Conservation (phyloP, 2,888 invertebrate species). For the Pecten maximus region DNA sequence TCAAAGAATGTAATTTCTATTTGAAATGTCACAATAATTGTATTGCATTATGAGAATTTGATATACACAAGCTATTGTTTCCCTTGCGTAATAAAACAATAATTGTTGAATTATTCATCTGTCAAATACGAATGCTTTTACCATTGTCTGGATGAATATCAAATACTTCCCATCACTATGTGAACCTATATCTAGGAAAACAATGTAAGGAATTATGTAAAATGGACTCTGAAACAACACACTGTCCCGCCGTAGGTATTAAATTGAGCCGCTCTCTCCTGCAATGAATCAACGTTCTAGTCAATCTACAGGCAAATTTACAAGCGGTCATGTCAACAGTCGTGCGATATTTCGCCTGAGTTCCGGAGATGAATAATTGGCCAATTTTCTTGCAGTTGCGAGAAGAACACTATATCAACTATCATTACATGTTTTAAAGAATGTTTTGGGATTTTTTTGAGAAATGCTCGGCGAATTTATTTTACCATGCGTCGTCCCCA, state of each 20-base stretch:
- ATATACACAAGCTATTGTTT: background rate
- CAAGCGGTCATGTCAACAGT: background rate
- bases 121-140: background rate
- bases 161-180: background rate
- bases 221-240: background rate
- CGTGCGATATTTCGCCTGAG: background rate
- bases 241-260: background rate
- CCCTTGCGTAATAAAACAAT: background rate
- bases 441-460: no score
- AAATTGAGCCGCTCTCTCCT: background rate
- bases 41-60: background rate
- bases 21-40: background rate
- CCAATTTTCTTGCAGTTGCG: background rate
- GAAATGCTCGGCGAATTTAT: no score
- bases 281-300: background rate
- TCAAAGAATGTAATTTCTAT: background rate
- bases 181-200: background rate
- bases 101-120: background rate
- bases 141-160: background rate
- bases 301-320: background rate
- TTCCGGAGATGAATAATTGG: background rate
- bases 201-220: background rate
- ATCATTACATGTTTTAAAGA: no score
- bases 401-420: background rate
- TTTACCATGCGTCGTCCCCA: no score